These are phyloP conservation scores for Acanthosoma haemorrhoidale DNA, from an alignment of 2,888 invertebrate genomes.

Conservation along the genomic window DNA sequence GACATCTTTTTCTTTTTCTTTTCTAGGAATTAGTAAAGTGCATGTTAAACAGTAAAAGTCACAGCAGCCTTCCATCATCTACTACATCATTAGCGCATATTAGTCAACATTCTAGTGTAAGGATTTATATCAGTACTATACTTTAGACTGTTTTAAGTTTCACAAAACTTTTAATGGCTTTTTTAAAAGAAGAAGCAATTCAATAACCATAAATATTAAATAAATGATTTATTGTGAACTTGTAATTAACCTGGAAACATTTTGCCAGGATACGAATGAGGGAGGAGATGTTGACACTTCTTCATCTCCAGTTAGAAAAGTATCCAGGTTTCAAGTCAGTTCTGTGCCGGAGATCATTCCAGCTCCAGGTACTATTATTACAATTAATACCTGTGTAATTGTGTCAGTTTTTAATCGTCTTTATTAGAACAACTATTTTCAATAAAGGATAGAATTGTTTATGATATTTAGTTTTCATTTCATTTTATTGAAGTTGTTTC, in stretches of 20 bases:
- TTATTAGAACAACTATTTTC: slow-evolving; percentile 43
- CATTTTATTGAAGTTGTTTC: slow-evolving; percentile 4
- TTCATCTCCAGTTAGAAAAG: slow-evolving; percentile 44
- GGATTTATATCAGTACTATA: too few species aligned
- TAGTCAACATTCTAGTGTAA: slow-evolving; percentile 9
- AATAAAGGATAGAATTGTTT: too few species aligned
- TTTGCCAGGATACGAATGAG: slow-evolving; percentile 24
- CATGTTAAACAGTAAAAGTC: slow-evolving; percentile 23
- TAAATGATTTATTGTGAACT: neutral
- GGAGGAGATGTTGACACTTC: slow-evolving; percentile 22
- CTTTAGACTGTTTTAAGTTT: too few species aligned
- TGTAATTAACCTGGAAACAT: neutral
- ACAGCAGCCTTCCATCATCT: slow-evolving; percentile 23
- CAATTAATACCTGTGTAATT: too few species aligned
- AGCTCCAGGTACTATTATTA: slow-evolving; percentile 24
- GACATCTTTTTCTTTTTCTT: neutral
- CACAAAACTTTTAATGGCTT: too few species aligned
- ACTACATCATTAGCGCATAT: slow-evolving; percentile 21
- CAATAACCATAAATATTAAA: neutral
- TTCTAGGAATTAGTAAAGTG: slow-evolving; percentile 35
- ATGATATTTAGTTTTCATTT: neutral
- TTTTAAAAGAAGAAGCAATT: too few species aligned
- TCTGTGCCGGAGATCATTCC: slow-evolving; percentile 49
- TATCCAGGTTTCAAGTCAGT: slow-evolving; percentile 53
- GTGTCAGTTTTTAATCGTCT: neutral